Evolutionary conservation across 2,888 invertebrate genomes (phyloP).

Genomic region (Pseudeuparius sepicola): DNA sequence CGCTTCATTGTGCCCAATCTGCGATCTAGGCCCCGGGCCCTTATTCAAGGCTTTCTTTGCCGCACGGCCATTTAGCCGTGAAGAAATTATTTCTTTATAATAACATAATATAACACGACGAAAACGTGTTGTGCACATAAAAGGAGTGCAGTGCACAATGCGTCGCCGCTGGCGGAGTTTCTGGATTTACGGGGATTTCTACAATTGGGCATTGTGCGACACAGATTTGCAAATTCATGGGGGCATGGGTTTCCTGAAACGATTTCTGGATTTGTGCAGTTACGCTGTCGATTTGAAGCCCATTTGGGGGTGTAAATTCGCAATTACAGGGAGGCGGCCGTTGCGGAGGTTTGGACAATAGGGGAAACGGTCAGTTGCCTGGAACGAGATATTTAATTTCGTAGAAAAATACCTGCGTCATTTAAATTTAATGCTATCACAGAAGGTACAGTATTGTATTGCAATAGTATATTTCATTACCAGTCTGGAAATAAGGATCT

Average conservation of each 20-base stretch:
- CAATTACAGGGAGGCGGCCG: slow-evolving; percentile 20
- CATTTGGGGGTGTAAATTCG: slow-evolving; percentile 29
- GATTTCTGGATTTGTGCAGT: slow-evolving; percentile 24
- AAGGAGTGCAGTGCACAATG: no score
- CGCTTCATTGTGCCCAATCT: no score
- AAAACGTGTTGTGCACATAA: slow-evolving; percentile 23
- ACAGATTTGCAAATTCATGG: slow-evolving; percentile 28
- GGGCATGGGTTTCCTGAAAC: slow-evolving; percentile 25
- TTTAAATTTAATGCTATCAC: no score
- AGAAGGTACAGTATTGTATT: no score
- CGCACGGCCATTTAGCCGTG: slow-evolving; percentile 38
- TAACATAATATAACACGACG: slow-evolving; percentile 39
- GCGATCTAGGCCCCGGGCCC: no score
- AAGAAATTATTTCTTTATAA: slow-evolving; percentile 42
- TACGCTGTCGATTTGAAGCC: slow-evolving; percentile 28
- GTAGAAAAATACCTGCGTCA: no score
- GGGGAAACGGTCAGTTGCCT: no score
- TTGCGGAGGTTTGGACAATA: no score
- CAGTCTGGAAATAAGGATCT: no score
- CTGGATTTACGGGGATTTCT: slow-evolving; percentile 26
- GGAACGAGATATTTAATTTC: no score
- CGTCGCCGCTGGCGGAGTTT: slow-evolving; percentile 21
- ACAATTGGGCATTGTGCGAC: no score
- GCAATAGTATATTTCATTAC: no score
- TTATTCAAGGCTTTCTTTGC: slow-evolving; percentile 34